Evolutionary conservation across 2,113 vertebrate genomes (phyloP).

Genomic region (Syrmaticus mikado): DNA sequence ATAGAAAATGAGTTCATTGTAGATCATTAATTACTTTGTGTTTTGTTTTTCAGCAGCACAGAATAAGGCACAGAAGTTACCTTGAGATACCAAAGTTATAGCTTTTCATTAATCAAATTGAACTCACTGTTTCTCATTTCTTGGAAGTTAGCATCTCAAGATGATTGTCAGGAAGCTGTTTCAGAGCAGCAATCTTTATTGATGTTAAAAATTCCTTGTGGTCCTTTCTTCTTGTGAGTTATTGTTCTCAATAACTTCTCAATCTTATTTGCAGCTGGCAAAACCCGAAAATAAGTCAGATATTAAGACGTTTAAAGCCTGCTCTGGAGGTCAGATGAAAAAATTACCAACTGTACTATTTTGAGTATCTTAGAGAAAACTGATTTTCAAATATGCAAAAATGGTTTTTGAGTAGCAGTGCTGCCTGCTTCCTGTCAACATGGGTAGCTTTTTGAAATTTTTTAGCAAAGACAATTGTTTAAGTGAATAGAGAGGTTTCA

Average conservation of each 20-base stretch:
- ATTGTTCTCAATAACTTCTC: not conserved
- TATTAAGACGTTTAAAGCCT: not conserved
- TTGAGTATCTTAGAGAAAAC: not conserved
- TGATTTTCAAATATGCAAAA: not conserved
- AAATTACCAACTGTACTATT: not conserved
- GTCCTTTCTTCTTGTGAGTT: not conserved
- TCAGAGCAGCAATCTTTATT: not conserved
- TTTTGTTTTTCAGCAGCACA: not conserved
- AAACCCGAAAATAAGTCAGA: not conserved
- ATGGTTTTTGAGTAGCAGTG: not conserved
- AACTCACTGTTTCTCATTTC: not conserved
- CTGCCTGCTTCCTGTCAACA: not conserved
- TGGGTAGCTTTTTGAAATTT: accelerated
- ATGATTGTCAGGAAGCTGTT: not conserved
- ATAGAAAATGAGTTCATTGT: not conserved
- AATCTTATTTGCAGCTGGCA: not conserved
- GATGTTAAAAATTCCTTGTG: not conserved
- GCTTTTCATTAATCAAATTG: not conserved
- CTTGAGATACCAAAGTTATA: not conserved
- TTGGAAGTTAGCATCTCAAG: not conserved
- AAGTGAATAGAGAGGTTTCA: not conserved
- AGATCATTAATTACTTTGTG: not conserved
- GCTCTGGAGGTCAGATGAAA: not conserved
- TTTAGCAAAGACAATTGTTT: not conserved
- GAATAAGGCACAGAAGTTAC: not conserved